These are phyloP conservation scores for Epirrhoe tristata DNA, from an alignment of 2,888 invertebrate genomes.

Conservation along the genomic window DNA sequence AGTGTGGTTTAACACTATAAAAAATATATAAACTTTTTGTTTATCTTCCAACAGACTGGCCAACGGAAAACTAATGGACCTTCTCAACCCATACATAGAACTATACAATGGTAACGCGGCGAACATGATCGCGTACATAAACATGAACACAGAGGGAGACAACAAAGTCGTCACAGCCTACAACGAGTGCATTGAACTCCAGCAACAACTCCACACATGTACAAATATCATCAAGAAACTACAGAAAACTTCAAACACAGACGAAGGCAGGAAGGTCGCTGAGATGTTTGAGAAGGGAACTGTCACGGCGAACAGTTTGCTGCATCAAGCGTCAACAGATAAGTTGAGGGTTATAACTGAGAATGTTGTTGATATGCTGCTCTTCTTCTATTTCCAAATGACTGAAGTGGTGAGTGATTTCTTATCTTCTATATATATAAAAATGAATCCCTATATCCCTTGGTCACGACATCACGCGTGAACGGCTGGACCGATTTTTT, in stretches of 20 bases:
- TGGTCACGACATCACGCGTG: too few species aligned
- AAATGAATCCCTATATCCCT: neutral
- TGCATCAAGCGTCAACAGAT: conserved; percentile 90
- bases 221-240: conserved; percentile 90
- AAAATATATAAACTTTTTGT: too few species aligned
- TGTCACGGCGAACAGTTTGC: conserved; percentile 70
- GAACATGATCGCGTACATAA: conserved; percentile 93
- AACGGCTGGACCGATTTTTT: too few species aligned
- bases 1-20: too few species aligned
- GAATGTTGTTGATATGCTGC: conserved; percentile 91
- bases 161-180: conserved; percentile 78
- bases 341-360: conserved; percentile 93
- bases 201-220: conserved; percentile 95
- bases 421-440: neutral
- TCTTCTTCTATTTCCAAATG: conserved; percentile 88
- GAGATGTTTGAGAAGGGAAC: conserved; percentile 65
- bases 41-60: conserved; percentile 91
- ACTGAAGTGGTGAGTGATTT: conserved; percentile 68
- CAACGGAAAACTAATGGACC: conserved; percentile 92
- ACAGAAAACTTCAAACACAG: conserved; percentile 82
- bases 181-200: conserved; percentile 94
- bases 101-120: conserved; percentile 93
- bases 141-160: conserved; percentile 86
- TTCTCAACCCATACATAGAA: conserved; percentile 91
- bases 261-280: conserved; percentile 64